Conservation (phyloP, 35 echinoderm and acorn worm genomes). For the Eucidaris tribuloides region DNA sequence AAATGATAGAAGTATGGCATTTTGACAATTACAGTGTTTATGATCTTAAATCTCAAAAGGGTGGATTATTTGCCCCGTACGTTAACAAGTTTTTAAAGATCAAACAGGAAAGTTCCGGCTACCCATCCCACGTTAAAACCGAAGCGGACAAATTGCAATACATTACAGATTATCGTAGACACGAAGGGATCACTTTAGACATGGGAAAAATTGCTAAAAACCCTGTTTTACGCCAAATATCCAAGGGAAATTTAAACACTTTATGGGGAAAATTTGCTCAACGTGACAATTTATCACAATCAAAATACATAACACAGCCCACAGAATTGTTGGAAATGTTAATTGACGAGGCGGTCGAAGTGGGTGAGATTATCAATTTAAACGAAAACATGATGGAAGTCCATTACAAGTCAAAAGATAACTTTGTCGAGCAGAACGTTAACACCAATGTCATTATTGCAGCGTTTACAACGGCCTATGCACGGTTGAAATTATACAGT, state of each 20-base stretch:
- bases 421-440: not conserved
- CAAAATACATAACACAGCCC: not conserved
- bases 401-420: not conserved
- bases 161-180: not conserved
- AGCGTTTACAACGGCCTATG: constrained; percentile 62
- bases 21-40: not conserved
- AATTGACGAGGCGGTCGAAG: not conserved
- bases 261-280: constrained; percentile 74
- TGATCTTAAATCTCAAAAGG: not conserved
- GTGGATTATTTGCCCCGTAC: not conserved
- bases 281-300: constrained; percentile 12
- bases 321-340: not conserved
- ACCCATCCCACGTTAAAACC: constrained; percentile 6
- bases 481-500: constrained; percentile 61
- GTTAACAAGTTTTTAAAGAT: not conserved
- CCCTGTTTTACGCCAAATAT: constrained; percentile 13
- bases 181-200: constrained; percentile 33
- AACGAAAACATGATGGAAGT: constrained; percentile 12
- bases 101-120: not conserved
- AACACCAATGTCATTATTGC: constrained; percentile 61
- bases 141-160: constrained; percentile 12
- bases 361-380: constrained; percentile 13
- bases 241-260: constrained; percentile 43
- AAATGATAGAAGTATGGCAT: not conserved
- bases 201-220: not conserved